These are phyloP conservation scores for Aleiodes testaceus DNA, from an alignment of 2,888 invertebrate genomes.

Conservation along the genomic window DNA sequence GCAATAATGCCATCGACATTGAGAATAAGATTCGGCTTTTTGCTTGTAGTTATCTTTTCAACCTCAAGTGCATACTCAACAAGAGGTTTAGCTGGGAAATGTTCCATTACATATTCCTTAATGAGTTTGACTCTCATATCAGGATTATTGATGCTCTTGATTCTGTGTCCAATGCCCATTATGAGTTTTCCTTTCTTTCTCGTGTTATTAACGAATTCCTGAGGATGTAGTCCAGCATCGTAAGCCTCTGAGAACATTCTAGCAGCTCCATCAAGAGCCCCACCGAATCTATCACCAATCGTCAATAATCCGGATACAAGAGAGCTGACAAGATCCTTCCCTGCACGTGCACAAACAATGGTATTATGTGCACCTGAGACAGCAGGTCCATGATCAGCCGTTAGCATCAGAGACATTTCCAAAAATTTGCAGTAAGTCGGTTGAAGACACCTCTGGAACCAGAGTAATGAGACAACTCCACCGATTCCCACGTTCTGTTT, in stretches of 20 bases:
- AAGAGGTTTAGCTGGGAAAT: conserved; percentile 96
- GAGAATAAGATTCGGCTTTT: conserved; percentile 99
- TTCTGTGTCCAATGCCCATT: conserved; percentile 98
- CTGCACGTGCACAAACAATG: conserved; percentile 96
- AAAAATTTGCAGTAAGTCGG: conserved; percentile 96
- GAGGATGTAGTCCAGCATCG: conserved; percentile 94
- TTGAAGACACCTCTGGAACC: conserved; percentile 98
- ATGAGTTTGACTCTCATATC: conserved; percentile 98
- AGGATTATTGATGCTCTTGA: conserved; percentile 96
- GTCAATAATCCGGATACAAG: conserved; percentile 97
- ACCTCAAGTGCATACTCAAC: conserved; percentile 97
- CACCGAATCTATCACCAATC: conserved; percentile 99
- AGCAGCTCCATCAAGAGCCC: conserved; percentile 98
- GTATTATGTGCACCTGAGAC: conserved; percentile 99
- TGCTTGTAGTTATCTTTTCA: conserved; percentile 98
- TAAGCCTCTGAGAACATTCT: conserved; percentile 97
- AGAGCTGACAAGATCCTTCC: conserved; percentile 97
- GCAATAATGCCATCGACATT: conserved; percentile 99
- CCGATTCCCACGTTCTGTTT: conserved; percentile 97
- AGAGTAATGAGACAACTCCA: conserved; percentile 95
- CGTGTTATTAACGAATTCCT: conserved; percentile 99
- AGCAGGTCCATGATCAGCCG: conserved; percentile 98
- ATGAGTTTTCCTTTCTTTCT: conserved; percentile 97
- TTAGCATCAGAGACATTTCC: conserved; percentile 99
- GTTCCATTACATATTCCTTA: conserved; percentile 94